Base-by-base conservation (phyloP, 1,140 invertebrate genomes). In the Aphidius gifuensis region DNA sequence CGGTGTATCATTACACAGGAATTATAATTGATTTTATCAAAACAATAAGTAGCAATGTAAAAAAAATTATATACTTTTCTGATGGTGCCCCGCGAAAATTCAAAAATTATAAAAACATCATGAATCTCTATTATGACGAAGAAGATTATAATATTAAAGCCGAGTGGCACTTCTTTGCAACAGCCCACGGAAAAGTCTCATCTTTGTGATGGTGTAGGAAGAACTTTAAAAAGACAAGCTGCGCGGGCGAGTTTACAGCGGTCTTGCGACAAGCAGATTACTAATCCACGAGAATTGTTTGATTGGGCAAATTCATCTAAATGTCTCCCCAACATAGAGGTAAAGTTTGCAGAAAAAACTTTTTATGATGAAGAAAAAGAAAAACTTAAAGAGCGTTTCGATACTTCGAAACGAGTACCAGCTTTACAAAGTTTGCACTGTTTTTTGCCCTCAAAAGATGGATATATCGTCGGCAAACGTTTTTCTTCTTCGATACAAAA, bases 81-180 rank as follows among this genome's bases (percentile, higher is more conserved):
- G 65, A 69, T 49, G 53, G 59, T 40, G 64, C 64, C 11, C 45
- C 58, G 5, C 58, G 58, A 51, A 54, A 65, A 38, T 72, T 66
- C 60, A 72, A 72, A 65, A 72, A 72, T 57, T 46, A 56, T 39
- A 67, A 59, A 51, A 65, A 69, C 53, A 61, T 70, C 56, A 11
- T 46, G 5, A 72, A 69, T 53, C 32, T 72, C 44, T 64, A 60
- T 42, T 60, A 64, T 45, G 51, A 56, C 21, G 21, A 64, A 48
- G 38, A 60, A n/a, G 66, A 68, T 63, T 67, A 64, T 61, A 50
- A 53, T 43, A 61, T 67, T 32, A 40, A 56, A 45, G 66, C 62
- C 39, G 67, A 68, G 40, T 77, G 74, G 73, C 48, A 69, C 49
- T 75, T 74, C 62, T 74, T 64, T 62, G 69, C 73, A 38, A 75